Base-by-base conservation (phyloP, 2,888 invertebrate genomes). In the Caenorhabditis imperialis region DNA sequence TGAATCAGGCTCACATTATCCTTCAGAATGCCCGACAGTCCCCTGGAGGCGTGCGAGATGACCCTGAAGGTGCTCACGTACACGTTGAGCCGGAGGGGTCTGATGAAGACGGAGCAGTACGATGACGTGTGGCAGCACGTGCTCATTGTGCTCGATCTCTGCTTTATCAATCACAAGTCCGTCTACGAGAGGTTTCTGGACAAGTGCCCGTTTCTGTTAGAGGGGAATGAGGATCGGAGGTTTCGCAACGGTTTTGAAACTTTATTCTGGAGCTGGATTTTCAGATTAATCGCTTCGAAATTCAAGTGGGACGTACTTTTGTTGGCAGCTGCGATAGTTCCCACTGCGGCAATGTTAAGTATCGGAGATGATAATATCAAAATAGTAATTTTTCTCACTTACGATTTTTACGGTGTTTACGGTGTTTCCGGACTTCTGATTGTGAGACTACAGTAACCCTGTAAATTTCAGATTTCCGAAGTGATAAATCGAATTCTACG, bases 1-100 rank as follows among this genome's bases (percentile, higher is more conserved):
- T n/a, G n/a, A n/a, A n/a, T n/a, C n/a, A n/a, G n/a, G n/a, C n/a
- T n/a, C n/a, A n/a, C n/a, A n/a, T n/a, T n/a, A n/a, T 38, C n/a
- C 44, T 53, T 20, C 40, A 70, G 75, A 33, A 48, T 71, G 5
- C 75, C 75, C n/a, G 75, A 65, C 22, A 71, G 63, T 40, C 75
- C 70, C 1, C 42, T 75, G 3, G 54, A 50, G 45, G 54, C 55
- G 12, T 75, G 75, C 20, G 70, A 75, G 53, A 75, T 62, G 63
- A 42, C 63, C 3, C 20, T 75, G 47, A 75, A 75, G 42, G 37
- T 67, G 5, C 25, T 74, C 5, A 53, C 55, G n/a, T 61, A 40
- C 30, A 51, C 57, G 18, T 33, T 74, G 50, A 54, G 42, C 6
- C 55, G 53, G 30, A 42, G 55, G 10, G 45, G 27, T 14, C 37